Conservation (phyloP, 2,113 vertebrate genomes). For the Lampris megalopsis region DNA sequence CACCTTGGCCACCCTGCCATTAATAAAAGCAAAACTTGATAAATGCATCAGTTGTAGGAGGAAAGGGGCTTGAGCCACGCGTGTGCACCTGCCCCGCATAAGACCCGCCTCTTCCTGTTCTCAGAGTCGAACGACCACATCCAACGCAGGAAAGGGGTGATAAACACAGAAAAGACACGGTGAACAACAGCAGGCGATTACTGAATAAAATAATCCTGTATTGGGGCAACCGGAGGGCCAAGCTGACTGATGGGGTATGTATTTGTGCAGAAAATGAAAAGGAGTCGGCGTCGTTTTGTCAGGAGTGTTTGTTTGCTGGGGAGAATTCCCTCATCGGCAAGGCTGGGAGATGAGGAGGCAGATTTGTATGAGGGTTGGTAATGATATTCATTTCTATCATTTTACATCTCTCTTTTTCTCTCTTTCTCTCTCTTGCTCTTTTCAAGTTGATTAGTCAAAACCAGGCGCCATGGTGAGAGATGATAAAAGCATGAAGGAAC, state of each 20-base stretch:
- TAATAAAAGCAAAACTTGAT: no score
- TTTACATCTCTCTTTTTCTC: conserved; percentile 5
- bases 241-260: conserved; percentile 10
- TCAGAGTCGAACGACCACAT: not conserved
- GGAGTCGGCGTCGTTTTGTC: conserved; percentile 15
- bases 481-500: not conserved
- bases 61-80: no score
- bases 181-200: conserved; percentile 13
- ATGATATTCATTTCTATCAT: conserved; percentile 17
- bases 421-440: conserved; percentile 1
- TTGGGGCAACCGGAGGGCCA: not conserved
- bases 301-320: conserved; percentile 6
- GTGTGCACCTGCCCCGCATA: not conserved
- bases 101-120: not conserved
- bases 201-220: conserved; percentile 19
- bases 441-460: conserved; percentile 9
- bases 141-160: conserved; percentile 8
- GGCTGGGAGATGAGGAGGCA: conserved; percentile 8
- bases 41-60: not conserved
- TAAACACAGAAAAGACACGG: not conserved
- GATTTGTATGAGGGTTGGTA: conserved; percentile 19
- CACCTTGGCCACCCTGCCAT: no score
- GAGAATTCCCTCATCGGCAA: conserved; percentile 17
- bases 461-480: conserved; percentile 1
- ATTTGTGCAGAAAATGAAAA: conserved; percentile 39